A percentile compares a stretch with the other conserved stretches of the same genome.
These are phyloP conservation scores for Apomyelois bistriatella DNA, from an alignment of 2,888 invertebrate genomes.

Conservation along the genomic window DNA sequence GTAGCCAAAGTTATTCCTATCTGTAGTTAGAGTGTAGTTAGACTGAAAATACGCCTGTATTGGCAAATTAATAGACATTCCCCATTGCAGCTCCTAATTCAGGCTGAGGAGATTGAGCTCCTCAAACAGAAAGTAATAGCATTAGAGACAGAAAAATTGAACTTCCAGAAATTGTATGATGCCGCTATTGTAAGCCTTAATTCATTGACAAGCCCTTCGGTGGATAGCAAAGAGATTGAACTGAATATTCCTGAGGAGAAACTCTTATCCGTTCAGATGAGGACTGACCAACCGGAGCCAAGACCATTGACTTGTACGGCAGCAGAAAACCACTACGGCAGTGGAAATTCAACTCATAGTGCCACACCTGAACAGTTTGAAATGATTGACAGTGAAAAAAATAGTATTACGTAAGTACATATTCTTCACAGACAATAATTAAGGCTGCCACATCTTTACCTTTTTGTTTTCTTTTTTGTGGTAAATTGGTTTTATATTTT, in stretches of 20 bases:
- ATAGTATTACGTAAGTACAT: conserved; percentile 59
- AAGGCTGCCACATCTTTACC: no score
- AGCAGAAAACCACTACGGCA: conserved; percentile 72
- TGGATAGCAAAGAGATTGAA: conserved; percentile 56
- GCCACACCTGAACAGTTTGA: conserved; percentile 82
- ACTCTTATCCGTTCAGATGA: conserved; percentile 33
- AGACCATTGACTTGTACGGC: conserved; percentile 66
- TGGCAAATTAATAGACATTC: conserved; percentile 10
- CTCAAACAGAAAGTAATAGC: conserved; percentile 76
- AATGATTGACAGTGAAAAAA: conserved; percentile 79
- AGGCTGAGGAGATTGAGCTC: conserved; percentile 78
- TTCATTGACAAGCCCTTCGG: conserved; percentile 64
- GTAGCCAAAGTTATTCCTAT: not conserved
- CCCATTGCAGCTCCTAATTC: conserved; percentile 46
- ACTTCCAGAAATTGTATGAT: conserved; percentile 77
- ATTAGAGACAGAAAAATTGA: conserved; percentile 79
- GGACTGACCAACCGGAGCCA: conserved; percentile 36
- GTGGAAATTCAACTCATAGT: conserved; percentile 74
- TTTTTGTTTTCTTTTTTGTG: no score
- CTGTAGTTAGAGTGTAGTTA: conserved; percentile 4
- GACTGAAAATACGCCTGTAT: not conserved
- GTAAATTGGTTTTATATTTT: no score
- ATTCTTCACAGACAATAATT: no score
- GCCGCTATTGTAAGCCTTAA: conserved; percentile 73
- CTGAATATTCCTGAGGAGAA: conserved; percentile 57